phyloP scores from a whole-genome alignment of 2,797 vertebrate genomes.

The Mallotus villosus region DNA sequence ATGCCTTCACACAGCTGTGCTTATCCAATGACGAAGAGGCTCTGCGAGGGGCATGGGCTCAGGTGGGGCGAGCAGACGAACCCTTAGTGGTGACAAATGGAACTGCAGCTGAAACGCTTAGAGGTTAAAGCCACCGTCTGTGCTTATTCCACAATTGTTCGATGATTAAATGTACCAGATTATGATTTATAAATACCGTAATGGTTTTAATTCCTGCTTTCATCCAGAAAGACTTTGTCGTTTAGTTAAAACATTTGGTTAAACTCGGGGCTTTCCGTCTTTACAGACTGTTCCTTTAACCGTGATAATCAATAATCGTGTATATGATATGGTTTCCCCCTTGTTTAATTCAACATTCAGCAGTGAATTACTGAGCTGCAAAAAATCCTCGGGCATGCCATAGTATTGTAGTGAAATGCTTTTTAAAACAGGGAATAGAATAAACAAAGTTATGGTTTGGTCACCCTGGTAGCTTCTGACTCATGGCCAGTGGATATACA shows the following conservation, averaged over 20 bases:
- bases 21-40: slow-evolving; percentile 38
- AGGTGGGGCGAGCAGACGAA: slow-evolving; percentile 37
- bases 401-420: too few relatives aligned
- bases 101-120: slow-evolving; percentile 8
- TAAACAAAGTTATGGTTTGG: too few relatives aligned
- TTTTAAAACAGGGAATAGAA: too few relatives aligned
- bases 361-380: neutral
- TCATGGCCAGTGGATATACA: neutral
- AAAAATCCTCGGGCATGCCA: too few relatives aligned
- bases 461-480: too few relatives aligned
- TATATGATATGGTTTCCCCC: neutral
- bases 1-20: slow-evolving; percentile 37
- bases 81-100: slow-evolving; percentile 4
- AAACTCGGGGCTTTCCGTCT: neutral
- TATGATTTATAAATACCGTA: neutral
- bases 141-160: neutral
- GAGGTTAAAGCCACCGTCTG: neutral
- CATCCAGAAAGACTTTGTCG: neutral
- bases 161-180: neutral
- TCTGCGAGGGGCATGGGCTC: slow-evolving; percentile 34
- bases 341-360: neutral
- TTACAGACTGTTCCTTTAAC: neutral
- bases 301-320: neutral
- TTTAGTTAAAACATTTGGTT: neutral
- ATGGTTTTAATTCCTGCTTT: neutral